A percentile compares a stretch with the other conserved stretches of the same genome.
Conservation (phyloP, 1,140 invertebrate species). For the Aphelenchoides fujianensis region DNA sequence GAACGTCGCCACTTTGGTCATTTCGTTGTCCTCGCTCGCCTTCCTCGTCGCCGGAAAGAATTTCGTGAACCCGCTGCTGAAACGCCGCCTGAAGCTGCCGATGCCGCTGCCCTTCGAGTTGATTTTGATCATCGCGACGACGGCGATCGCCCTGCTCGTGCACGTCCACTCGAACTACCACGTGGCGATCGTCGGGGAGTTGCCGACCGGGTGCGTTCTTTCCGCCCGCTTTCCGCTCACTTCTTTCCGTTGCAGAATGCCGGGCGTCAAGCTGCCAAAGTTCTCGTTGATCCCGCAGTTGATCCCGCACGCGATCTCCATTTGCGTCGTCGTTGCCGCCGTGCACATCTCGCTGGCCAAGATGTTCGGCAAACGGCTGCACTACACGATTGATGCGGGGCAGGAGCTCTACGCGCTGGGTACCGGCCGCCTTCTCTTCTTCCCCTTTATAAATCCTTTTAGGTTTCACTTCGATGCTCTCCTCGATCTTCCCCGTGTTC, state of each 20-base stretch:
- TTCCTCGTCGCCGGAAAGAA: constrained; percentile 56
- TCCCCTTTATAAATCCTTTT: no score
- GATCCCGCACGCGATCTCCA: constrained; percentile 63
- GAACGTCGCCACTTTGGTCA: constrained; percentile 38
- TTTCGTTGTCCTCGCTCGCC: constrained; percentile 41
- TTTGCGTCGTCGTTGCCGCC: constrained; percentile 66
- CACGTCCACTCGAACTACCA: constrained; percentile 46
- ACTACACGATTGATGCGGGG: constrained; percentile 65
- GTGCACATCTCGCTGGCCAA: constrained; percentile 66
- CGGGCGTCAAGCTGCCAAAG: constrained; percentile 57
- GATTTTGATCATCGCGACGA: constrained; percentile 30
- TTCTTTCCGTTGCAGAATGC: constrained; percentile 56
- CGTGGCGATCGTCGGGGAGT: constrained; percentile 51
- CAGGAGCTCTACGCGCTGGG: constrained; percentile 62
- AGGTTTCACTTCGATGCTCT: constrained; percentile 42
- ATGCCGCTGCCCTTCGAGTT: constrained; percentile 57
- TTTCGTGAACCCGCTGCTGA: constrained; percentile 51
- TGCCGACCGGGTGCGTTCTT: constrained; percentile 55
- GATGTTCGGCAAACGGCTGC: constrained; percentile 65
- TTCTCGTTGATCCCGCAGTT: constrained; percentile 56
- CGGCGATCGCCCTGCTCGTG: not conserved
- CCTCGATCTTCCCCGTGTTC: constrained; percentile 58
- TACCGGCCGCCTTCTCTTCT: no score
- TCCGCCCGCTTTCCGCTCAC: no score
- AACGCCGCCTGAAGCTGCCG: constrained; percentile 34